Evolutionary conservation across 1,140 invertebrate species (phyloP).

Genomic region (Drosophila willistoni): DNA sequence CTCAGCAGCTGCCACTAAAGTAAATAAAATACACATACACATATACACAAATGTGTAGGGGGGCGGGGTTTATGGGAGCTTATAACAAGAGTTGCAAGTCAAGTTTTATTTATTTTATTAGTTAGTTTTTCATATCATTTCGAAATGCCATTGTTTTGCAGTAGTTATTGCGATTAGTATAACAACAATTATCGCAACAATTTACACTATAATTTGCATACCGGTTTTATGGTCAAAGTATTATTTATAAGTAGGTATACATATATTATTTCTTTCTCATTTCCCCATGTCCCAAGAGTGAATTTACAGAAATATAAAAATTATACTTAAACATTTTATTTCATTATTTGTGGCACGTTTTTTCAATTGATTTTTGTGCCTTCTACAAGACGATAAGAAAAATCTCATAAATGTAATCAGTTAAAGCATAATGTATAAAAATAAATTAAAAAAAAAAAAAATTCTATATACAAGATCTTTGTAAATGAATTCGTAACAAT

Average conservation of each 20-base stretch:
- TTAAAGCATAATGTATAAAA: no score
- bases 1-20: neutral
- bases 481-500: no score
- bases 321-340: neutral
- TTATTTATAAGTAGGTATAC: neutral
- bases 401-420: neutral
- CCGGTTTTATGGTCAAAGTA: neutral
- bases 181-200: constrained; percentile 12
- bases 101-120: constrained; percentile 6
- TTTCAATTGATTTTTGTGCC: neutral
- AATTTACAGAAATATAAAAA: neutral
- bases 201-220: constrained; percentile 9
- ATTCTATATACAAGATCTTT: no score
- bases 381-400: neutral
- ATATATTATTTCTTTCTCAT: neutral
- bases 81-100: neutral
- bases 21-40: neutral
- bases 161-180: constrained; percentile 12
- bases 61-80: neutral
- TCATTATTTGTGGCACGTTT: neutral
- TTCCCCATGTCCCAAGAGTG: neutral
- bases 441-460: no score
- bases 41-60: neutral
- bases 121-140: neutral
- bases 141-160: neutral